phyloP scores from a whole-genome alignment of 1,140 invertebrate species.

The Rhagoletis pomonella region DNA sequence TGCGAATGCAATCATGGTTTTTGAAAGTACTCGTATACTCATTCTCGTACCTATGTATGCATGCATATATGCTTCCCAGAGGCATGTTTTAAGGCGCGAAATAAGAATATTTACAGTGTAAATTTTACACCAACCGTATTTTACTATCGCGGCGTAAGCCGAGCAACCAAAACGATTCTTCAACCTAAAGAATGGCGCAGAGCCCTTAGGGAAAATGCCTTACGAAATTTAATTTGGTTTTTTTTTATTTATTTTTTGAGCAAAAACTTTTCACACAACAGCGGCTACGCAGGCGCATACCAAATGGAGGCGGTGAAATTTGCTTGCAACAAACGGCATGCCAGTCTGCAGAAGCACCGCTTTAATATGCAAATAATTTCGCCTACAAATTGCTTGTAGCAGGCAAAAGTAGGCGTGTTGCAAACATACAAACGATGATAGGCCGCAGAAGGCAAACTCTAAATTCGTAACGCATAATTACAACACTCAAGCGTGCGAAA shows the following conservation, averaged over 20 bases:
- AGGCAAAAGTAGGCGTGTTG: conserved; percentile 8
- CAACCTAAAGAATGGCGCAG: not conserved
- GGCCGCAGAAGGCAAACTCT: not conserved
- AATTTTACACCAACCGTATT: not conserved
- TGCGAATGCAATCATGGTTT: not conserved
- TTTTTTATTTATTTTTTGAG: not conserved
- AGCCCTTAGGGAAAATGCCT: not conserved
- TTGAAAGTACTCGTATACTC: not conserved
- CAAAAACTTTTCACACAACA: not conserved
- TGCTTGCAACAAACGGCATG: not conserved
- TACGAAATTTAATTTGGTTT: conserved; percentile 22
- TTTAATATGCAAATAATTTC: conserved; percentile 27
- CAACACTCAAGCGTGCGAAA: conserved; percentile 16
- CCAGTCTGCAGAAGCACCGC: not conserved
- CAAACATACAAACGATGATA: conserved; percentile 1
- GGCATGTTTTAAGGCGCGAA: conserved; percentile 39
- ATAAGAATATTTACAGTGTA: not conserved
- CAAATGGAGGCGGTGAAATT: not conserved
- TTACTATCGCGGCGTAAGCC: not conserved
- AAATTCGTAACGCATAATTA: conserved; percentile 25
- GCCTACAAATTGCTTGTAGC: conserved; percentile 2
- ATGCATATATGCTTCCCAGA: conserved; percentile 21
- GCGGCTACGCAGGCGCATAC: not conserved
- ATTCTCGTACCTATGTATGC: too few species aligned
- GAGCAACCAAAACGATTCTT: too few species aligned